phyloP scores from a whole-genome alignment of 2,797 vertebrate species.

The Astyanax mexicanus region DNA sequence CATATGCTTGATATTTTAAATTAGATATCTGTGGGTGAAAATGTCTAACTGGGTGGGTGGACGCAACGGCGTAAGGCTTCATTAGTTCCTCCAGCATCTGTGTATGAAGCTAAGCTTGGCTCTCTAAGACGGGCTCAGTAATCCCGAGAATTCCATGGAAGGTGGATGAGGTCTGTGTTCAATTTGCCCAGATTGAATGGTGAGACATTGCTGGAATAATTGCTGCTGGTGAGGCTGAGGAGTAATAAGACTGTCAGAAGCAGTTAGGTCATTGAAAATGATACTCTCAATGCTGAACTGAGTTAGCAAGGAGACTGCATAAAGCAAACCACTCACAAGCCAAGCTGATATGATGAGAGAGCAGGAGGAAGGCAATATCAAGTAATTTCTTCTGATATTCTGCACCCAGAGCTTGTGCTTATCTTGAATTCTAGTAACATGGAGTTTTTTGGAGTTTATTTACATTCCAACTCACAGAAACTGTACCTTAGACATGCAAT shows the following conservation, averaged over 20 bases:
- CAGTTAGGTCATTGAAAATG: neutral
- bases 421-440: no score
- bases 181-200: neutral
- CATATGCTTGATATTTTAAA: neutral
- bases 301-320: neutral
- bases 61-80: neutral
- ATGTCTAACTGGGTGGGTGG: neutral
- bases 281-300: neutral
- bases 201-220: neutral
- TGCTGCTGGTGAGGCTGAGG: neutral
- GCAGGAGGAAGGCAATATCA: neutral
- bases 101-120: neutral
- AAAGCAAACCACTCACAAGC: neutral
- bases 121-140: neutral
- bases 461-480: no score
- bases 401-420: no score
- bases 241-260: conserved; percentile 1
- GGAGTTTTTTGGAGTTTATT: neutral
- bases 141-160: neutral
- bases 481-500: no score
- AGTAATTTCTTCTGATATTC: no score
- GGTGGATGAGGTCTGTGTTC: neutral
- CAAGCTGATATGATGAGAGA: neutral
- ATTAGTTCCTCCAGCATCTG: neutral
- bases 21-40: neutral